These are phyloP conservation scores for Halcyon senegalensis DNA, from an alignment of 2,113 vertebrate species.

Conservation along the genomic window DNA sequence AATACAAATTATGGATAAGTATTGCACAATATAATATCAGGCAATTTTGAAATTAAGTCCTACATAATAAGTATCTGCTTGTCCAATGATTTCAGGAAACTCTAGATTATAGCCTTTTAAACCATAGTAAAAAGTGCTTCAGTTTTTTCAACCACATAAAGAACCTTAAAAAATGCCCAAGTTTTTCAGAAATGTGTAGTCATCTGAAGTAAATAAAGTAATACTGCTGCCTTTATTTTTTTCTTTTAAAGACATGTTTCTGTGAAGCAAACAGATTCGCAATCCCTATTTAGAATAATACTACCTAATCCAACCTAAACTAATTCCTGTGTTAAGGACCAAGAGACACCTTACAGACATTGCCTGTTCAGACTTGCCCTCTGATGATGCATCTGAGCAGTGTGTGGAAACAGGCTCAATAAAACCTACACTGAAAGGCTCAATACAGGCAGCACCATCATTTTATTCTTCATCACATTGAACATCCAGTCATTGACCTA, in stretches of 20 bases:
- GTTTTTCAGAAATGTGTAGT: not conserved
- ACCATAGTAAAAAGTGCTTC: not conserved
- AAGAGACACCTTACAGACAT: not conserved
- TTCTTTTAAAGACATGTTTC: not conserved
- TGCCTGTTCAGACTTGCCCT: not conserved
- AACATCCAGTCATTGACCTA: not conserved
- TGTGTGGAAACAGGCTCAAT: not conserved
- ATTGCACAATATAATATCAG: not conserved
- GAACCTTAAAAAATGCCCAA: not conserved
- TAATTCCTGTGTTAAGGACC: not conserved
- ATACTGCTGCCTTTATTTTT: not conserved
- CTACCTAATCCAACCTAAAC: not conserved
- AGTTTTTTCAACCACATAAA: not conserved
- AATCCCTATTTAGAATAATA: not conserved
- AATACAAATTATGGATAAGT: not conserved
- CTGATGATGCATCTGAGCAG: not conserved
- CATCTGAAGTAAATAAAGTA: not conserved
- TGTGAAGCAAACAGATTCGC: not conserved
- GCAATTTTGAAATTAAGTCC: not conserved
- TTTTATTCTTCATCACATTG: not conserved
- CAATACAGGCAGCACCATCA: not conserved
- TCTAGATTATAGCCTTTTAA: not conserved
- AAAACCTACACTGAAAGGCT: not conserved
- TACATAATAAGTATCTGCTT: not conserved
- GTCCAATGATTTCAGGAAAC: not conserved